These are phyloP conservation scores for Galerucella pusilla DNA, from an alignment of 2,888 invertebrate species.

Conservation along the genomic window DNA sequence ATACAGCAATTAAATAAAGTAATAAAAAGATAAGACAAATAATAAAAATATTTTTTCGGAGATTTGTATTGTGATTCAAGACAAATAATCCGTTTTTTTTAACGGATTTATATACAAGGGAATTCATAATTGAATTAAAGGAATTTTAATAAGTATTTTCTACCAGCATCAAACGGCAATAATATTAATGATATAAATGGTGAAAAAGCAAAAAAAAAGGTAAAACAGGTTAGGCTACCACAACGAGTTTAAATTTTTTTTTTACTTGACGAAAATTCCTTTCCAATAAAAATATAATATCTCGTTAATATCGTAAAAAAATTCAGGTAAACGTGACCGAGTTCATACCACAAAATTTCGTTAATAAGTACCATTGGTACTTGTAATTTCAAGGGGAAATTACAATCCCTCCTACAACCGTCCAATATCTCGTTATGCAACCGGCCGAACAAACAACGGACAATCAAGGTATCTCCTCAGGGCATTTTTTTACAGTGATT, in stretches of 20 bases:
- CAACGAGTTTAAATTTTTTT: no score
- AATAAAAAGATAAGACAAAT: slow-evolving; percentile 19
- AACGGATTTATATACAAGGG: neutral
- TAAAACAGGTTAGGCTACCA: no score
- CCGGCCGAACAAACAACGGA: slow-evolving; percentile 29
- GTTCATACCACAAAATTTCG: slow-evolving; percentile 9
- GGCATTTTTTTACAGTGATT: slow-evolving; percentile 24
- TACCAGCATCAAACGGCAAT: no score
- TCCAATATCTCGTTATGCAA: slow-evolving; percentile 29
- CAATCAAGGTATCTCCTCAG: slow-evolving; percentile 15
- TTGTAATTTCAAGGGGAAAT: slow-evolving; percentile 10
- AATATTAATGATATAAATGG: neutral
- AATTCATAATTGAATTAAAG: no score
- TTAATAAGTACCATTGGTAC: slow-evolving; percentile 10
- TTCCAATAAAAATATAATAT: neutral
- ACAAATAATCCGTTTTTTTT: slow-evolving; percentile 1
- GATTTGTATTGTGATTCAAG: slow-evolving; percentile 5
- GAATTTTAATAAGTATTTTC: no score
- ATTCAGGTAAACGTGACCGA: neutral
- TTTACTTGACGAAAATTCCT: neutral
- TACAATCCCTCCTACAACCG: neutral
- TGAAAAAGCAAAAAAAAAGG: neutral
- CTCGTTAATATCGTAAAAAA: neutral
- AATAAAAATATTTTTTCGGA: slow-evolving; percentile 19
- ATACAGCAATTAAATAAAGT: slow-evolving; percentile 13